Conservation (phyloP, 2,113 vertebrate species). For the Catharus minimus region DNA sequence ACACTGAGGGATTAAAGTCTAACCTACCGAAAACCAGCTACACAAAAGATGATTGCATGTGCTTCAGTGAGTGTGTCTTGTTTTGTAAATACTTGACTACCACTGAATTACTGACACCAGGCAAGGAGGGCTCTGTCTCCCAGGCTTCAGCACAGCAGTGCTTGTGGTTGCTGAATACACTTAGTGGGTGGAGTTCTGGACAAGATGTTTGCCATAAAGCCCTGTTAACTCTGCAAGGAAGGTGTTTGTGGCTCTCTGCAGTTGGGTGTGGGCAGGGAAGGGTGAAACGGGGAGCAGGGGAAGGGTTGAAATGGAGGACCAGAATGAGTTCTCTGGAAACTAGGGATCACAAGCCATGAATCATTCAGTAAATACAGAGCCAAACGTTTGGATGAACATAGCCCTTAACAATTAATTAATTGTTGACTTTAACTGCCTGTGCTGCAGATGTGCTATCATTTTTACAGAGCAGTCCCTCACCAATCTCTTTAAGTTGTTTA, state of each 20-base stretch:
- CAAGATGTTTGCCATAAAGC: neutral
- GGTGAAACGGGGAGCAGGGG: conserved; percentile 2
- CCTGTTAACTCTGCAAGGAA: neutral
- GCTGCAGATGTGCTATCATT: conserved; percentile 52
- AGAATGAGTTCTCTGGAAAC: conserved; percentile 51
- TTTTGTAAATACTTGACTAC: neutral
- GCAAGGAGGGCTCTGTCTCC: neutral
- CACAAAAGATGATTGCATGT: neutral
- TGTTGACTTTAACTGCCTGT: conserved; percentile 61
- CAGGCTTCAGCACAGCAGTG: neutral
- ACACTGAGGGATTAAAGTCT: neutral
- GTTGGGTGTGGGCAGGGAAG: neutral
- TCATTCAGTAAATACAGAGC: conserved; percentile 53
- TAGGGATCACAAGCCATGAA: conserved; percentile 46
- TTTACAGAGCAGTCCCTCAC: conserved; percentile 31
- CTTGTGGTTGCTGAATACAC: rapidly evolving
- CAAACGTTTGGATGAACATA: conserved; percentile 53
- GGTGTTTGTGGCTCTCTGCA: rapidly evolving
- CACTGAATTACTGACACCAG: neutral
- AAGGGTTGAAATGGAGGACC: conserved; percentile 20
- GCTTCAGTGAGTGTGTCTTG: neutral
- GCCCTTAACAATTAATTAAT: conserved; percentile 64
- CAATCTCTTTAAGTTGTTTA: conserved; percentile 54
- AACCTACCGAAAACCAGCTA: neutral
- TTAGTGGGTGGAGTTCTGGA: neutral